A percentile compares a stretch with the other conserved stretches of the same genome.
These are phyloP conservation scores for Unio pictorum DNA, from an alignment of 2,888 invertebrate genomes.

Conservation along the genomic window DNA sequence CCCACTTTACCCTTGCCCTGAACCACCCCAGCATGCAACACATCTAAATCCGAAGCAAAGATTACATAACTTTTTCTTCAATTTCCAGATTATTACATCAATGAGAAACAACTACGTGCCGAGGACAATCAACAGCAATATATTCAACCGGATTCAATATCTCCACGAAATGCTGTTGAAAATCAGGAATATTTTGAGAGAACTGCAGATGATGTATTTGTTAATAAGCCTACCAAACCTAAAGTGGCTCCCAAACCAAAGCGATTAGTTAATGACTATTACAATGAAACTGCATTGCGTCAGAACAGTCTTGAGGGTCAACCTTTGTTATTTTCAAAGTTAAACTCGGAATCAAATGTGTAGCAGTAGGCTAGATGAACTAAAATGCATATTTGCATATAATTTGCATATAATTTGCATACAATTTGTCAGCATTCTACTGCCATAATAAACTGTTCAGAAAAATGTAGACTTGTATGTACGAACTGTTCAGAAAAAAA, in stretches of 20 bases:
- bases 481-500: too few species aligned
- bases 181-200: constrained; percentile 51
- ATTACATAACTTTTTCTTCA: background rate
- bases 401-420: too few species aligned
- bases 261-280: constrained; percentile 36
- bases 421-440: too few species aligned
- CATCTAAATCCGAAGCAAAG: background rate
- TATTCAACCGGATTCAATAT: constrained; percentile 18
- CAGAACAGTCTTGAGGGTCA: too few species aligned
- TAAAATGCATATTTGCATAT: too few species aligned
- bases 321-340: constrained; percentile 20
- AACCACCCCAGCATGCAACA: background rate
- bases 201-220: constrained; percentile 16
- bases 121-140: constrained; percentile 12
- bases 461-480: too few species aligned
- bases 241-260: constrained; percentile 33
- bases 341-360: too few species aligned
- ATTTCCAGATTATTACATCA: constrained; percentile 33
- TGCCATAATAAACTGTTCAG: too few species aligned
- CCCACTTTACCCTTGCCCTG: too few species aligned
- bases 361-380: too few species aligned
- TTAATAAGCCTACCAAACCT: constrained; percentile 13
- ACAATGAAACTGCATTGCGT: too few species aligned
- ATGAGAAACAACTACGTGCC: constrained; percentile 27
- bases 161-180: constrained; percentile 27